phyloP scores from a whole-genome alignment of 2,797 vertebrate species.

The Schizopygopsis malacanthus region DNA sequence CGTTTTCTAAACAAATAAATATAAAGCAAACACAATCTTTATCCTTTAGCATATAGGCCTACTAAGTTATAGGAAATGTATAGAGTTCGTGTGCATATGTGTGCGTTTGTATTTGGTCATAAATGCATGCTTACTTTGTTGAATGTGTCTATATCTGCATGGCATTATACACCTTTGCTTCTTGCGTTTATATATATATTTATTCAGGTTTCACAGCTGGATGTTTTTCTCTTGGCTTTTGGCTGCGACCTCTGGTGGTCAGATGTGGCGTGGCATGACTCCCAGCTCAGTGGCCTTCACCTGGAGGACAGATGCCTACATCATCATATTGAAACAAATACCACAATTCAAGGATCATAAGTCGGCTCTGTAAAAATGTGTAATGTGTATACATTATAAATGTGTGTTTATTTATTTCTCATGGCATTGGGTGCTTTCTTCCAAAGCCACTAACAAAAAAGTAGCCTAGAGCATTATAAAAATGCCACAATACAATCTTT shows the following conservation, averaged over 20 bases:
- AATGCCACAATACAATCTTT: neutral
- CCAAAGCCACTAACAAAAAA: neutral
- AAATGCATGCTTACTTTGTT: neutral
- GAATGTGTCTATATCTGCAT: neutral
- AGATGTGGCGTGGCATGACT: neutral
- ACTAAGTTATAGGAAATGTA: neutral
- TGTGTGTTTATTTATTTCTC: neutral
- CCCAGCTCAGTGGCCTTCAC: neutral
- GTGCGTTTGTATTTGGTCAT: neutral
- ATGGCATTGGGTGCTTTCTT: no score
- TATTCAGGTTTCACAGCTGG: neutral
- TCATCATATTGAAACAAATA: neutral
- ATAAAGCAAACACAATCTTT: neutral
- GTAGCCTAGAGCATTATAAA: neutral
- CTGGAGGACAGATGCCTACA: neutral
- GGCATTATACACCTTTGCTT: neutral
- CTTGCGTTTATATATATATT: neutral
- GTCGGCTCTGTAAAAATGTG: neutral
- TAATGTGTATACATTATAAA: neutral
- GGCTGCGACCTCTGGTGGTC: constrained; percentile 45
- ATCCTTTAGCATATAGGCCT: neutral
- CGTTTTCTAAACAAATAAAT: neutral
- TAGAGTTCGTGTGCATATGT: neutral
- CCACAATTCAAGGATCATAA: neutral
- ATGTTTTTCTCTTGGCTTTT: neutral